A percentile compares a stretch with the other conserved stretches of the same genome.
Evolutionary conservation across 2,888 invertebrate genomes (phyloP).

Genomic region (Drosophila algonquin): DNA sequence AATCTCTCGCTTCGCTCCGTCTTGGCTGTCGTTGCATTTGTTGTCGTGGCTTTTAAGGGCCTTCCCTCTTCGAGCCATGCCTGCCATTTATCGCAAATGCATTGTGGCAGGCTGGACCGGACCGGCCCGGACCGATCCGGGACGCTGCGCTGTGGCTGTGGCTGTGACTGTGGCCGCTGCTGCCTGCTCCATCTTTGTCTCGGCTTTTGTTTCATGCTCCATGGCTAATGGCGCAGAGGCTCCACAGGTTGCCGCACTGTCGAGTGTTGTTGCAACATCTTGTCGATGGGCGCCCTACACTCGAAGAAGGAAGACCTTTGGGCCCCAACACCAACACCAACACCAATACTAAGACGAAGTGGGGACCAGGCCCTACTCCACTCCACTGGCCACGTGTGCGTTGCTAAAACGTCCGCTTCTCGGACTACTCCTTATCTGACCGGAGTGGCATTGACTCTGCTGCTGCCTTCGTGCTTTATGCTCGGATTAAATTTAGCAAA

Average conservation of each 20-base stretch:
- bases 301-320: constrained; percentile 26
- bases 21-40: constrained; percentile 20
- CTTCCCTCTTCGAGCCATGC: constrained; percentile 37
- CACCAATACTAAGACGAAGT: constrained; percentile 3
- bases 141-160: constrained; percentile 2
- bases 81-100: constrained; percentile 71
- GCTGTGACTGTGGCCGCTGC: constrained; percentile 2
- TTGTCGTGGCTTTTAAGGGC: constrained; percentile 67
- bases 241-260: constrained; percentile 74
- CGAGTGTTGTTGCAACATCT: constrained; percentile 73
- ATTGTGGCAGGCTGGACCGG: constrained; percentile 65
- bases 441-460: constrained; percentile 31
- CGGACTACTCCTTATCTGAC: constrained; percentile 36
- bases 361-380: neutral
- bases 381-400: constrained; percentile 70
- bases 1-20: constrained; percentile 65
- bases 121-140: constrained; percentile 23
- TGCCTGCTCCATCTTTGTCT: constrained; percentile 24
- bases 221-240: constrained; percentile 68
- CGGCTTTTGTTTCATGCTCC: constrained; percentile 76
- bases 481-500: constrained; percentile 79
- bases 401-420: constrained; percentile 76
- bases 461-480: constrained; percentile 65
- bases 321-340: neutral
- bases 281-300: constrained; percentile 70